Evolutionary conservation across 30 jellyfish, hydroid and myxozoan species (phyloP).

Genomic region (Chrysaora quinquecirrha): DNA sequence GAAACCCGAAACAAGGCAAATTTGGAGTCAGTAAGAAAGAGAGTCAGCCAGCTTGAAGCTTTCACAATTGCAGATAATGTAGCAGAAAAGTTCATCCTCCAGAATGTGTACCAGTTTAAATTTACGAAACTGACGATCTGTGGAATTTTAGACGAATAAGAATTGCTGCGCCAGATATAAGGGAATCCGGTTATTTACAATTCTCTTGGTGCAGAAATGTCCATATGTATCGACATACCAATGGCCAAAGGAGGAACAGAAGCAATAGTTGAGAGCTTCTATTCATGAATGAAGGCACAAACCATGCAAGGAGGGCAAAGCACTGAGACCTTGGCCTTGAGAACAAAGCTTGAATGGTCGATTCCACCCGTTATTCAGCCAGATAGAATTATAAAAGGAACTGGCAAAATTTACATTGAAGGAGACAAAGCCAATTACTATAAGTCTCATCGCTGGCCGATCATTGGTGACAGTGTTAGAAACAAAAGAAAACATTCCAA

Average conservation of each 20-base stretch:
- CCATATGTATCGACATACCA: constrained; percentile 10
- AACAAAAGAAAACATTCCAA: constrained; percentile 17
- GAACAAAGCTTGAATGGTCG: constrained; percentile 37
- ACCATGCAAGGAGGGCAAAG: constrained; percentile 32
- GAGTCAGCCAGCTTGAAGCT: not conserved
- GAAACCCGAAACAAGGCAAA: not conserved
- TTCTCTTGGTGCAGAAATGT: constrained; percentile 21
- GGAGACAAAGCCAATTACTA: constrained; percentile 25
- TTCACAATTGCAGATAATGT: not conserved
- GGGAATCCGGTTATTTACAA: not conserved
- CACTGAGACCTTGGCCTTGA: constrained; percentile 8
- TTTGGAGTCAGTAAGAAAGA: not conserved
- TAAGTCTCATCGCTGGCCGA: constrained; percentile 32
- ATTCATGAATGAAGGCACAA: constrained; percentile 33
- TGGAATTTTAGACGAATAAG: not conserved
- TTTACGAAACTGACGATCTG: not conserved
- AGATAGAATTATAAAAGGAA: constrained; percentile 22
- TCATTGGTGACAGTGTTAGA: constrained; percentile 8
- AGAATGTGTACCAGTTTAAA: not conserved
- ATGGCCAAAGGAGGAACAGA: constrained; percentile 39
- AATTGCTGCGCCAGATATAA: not conserved
- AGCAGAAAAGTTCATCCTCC: not conserved
- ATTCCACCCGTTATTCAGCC: constrained; percentile 43
- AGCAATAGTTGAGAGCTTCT: constrained; percentile 20
- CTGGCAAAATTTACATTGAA: constrained; percentile 7